Percentiles rank a stretch among this genome's conserved stretches.
phyloP scores from a whole-genome alignment of 35 echinoderm and acorn worm genomes.

The Eucidaris tribuloides region DNA sequence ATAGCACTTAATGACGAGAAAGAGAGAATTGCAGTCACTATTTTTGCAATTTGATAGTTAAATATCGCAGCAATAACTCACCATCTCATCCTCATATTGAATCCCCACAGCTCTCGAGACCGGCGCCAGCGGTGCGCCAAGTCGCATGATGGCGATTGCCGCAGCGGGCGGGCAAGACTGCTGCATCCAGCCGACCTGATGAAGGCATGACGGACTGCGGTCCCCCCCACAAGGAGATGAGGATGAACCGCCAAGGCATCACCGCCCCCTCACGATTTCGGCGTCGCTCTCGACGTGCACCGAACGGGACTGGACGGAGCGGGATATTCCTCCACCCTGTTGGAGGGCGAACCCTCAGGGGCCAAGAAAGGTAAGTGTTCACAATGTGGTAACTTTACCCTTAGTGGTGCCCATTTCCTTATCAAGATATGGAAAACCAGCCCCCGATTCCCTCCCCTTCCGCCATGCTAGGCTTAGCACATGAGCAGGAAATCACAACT shows the following conservation, averaged over 20 bases:
- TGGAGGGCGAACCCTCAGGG: conserved; percentile 81
- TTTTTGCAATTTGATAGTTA: too few species aligned
- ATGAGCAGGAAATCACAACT: too few species aligned
- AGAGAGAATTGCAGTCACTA: too few species aligned
- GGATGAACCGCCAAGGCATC: conserved; percentile 96
- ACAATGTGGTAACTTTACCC: too few species aligned
- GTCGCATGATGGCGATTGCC: conserved; percentile 97
- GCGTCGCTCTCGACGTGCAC: conserved; percentile 79
- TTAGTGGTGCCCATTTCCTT: too few species aligned
- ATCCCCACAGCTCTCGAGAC: conserved; percentile 83
- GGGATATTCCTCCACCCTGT: conserved; percentile 95
- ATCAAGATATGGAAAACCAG: too few species aligned
- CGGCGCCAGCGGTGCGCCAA: conserved; percentile 89
- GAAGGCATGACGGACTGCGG: conserved; percentile 95
- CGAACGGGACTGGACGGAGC: conserved; percentile 95
- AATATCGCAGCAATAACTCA: too few species aligned
- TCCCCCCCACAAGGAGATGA: conserved; percentile 92
- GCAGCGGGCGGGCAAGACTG: conserved; percentile 87
- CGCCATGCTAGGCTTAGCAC: too few species aligned
- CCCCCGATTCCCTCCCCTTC: too few species aligned
- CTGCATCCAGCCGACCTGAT: conserved; percentile 93
- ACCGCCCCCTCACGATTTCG: conserved; percentile 96
- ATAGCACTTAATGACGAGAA: too few species aligned
- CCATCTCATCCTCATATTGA: too few species aligned
- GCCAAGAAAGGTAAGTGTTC: conserved; percentile 97